Percentiles rank a stretch among this genome's conserved stretches.
phyloP scores from a whole-genome alignment of 2,797 vertebrate genomes.

The Paramormyrops hopkinsi region DNA sequence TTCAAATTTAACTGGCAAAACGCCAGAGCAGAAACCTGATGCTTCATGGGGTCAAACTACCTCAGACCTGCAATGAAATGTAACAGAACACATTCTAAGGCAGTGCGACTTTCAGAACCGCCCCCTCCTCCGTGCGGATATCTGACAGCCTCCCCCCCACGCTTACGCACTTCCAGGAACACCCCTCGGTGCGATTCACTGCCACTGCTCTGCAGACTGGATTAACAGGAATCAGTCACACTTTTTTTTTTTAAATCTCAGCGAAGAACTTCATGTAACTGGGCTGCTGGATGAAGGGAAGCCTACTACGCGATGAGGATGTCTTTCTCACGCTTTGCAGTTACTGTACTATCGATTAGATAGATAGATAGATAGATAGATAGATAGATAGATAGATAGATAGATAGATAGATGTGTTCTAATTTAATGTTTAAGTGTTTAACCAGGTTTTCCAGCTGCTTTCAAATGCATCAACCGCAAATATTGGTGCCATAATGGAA shows the following conservation, averaged over 20 bases:
- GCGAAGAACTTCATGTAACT: background rate
- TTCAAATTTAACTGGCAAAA: background rate
- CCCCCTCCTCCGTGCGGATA: background rate
- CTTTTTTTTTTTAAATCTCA: background rate
- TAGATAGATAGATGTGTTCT: background rate
- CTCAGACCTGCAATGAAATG: background rate
- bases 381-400: background rate
- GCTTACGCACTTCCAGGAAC: background rate
- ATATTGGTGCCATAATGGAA: background rate
- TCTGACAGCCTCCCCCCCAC: background rate
- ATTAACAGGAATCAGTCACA: conserved; percentile 2
- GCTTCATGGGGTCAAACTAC: background rate
- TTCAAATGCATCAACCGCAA: background rate
- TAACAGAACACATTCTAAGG: background rate
- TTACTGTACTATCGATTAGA: background rate
- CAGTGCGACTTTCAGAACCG: background rate
- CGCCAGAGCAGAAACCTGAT: background rate
- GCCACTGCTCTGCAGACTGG: background rate
- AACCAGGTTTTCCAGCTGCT: background rate
- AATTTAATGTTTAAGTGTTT: background rate
- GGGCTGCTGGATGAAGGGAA: background rate
- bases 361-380: background rate
- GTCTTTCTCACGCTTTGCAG: background rate
- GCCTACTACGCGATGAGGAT: background rate
- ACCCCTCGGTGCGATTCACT: background rate